Evolutionary conservation across 2,113 vertebrate genomes (phyloP).

Genomic region (Clarias magur): DNA sequence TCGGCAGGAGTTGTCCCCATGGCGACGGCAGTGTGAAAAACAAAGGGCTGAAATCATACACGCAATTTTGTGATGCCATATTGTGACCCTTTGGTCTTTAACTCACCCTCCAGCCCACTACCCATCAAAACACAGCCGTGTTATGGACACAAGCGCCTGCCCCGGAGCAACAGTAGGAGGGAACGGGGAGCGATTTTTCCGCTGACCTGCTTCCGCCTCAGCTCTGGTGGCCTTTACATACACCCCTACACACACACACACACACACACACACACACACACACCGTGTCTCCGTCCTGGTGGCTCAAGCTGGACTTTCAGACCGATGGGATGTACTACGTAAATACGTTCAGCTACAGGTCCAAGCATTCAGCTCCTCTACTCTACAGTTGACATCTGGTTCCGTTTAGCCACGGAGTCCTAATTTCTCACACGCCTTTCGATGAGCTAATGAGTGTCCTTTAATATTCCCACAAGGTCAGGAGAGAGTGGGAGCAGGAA

Average conservation of each 20-base stretch:
- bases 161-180: not conserved
- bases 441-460: constrained; percentile 44
- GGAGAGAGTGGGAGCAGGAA: constrained; percentile 12
- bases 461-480: constrained; percentile 1
- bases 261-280: not conserved
- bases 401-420: constrained; percentile 45
- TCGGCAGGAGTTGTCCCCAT: constrained; percentile 24
- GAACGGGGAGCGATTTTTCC: constrained; percentile 6
- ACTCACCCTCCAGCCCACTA: constrained; percentile 3
- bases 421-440: constrained; percentile 2
- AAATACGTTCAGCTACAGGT: constrained; percentile 6
- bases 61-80: constrained; percentile 28
- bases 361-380: constrained; percentile 35
- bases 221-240: constrained; percentile 22
- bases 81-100: constrained; percentile 13
- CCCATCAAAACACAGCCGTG: constrained; percentile 28
- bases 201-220: constrained; percentile 8
- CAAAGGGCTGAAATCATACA: constrained; percentile 45
- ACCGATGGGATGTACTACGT: not conserved
- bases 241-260: not conserved
- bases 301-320: not conserved
- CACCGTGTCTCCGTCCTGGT: not conserved
- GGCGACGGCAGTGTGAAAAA: constrained; percentile 50
- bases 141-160: constrained; percentile 41
- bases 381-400: constrained; percentile 55